A percentile compares a stretch with the other conserved stretches of the same genome.
Conservation (phyloP, 2,797 vertebrate genomes). For the Ctenosaura bakeri region DNA sequence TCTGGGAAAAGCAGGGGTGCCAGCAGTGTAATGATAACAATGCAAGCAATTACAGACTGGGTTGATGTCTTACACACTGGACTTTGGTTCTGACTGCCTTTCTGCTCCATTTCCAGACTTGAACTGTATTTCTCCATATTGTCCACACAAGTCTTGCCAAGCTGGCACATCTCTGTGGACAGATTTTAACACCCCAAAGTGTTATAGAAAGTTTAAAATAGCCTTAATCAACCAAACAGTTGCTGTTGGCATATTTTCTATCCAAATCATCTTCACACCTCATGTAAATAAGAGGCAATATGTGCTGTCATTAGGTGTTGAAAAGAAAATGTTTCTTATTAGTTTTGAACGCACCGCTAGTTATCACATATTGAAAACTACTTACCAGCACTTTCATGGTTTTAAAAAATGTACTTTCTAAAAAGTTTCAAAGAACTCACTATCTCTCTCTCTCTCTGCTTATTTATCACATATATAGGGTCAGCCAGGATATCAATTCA, state of each 20-base stretch:
- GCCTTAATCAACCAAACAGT: slow-evolving; percentile 34
- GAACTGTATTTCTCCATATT: slow-evolving; percentile 24
- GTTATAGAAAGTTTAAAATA: slow-evolving; percentile 47
- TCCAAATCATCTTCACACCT: slow-evolving; percentile 18
- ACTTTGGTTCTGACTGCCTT: neutral
- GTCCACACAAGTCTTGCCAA: slow-evolving; percentile 41
- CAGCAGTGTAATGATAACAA: no score
- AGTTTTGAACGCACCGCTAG: slow-evolving; percentile 17
- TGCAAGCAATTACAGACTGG: neutral
- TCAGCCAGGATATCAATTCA: neutral
- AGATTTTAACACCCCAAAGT: slow-evolving; percentile 33
- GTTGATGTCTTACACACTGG: neutral
- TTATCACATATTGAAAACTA: slow-evolving; percentile 8
- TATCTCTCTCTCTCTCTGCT: neutral
- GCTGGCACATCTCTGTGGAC: slow-evolving; percentile 35
- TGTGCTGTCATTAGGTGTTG: slow-evolving; percentile 42
- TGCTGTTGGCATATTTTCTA: slow-evolving; percentile 44
- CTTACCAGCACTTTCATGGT: neutral
- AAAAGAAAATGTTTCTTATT: slow-evolving; percentile 27
- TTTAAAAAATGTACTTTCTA: neutral
- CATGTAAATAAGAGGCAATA: slow-evolving; percentile 38
- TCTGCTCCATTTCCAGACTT: neutral
- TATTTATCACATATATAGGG: neutral
- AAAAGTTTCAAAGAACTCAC: neutral
- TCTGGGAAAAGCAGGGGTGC: neutral